phyloP scores from a whole-genome alignment of 2,113 vertebrate species.

The Zapornia atra region DNA sequence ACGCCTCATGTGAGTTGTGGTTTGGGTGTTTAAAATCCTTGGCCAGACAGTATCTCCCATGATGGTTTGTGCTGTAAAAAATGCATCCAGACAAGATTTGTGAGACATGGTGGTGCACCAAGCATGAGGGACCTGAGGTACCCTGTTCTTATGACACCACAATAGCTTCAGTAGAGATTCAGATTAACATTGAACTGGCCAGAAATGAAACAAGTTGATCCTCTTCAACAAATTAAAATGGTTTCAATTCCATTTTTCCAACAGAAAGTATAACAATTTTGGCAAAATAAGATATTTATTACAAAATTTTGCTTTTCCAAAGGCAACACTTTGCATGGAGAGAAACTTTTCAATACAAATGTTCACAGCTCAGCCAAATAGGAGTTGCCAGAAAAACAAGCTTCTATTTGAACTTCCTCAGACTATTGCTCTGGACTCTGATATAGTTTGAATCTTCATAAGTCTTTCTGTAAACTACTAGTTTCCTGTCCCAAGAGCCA shows the following conservation, averaged over 20 bases:
- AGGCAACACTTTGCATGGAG: rapidly evolving
- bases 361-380: background rate
- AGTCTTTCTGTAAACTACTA: background rate
- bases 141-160: background rate
- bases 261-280: background rate
- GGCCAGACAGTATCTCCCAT: background rate
- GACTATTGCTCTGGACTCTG: background rate
- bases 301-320: background rate
- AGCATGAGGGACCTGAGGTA: background rate
- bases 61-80: background rate
- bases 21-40: constrained; percentile 1
- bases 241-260: background rate
- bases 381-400: background rate
- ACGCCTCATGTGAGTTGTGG: background rate
- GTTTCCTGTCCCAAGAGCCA: background rate
- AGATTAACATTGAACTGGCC: background rate
- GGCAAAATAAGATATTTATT: background rate
- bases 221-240: background rate
- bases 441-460: background rate
- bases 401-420: background rate
- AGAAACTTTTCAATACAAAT: background rate
- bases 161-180: background rate
- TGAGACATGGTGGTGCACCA: background rate
- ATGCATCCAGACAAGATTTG: background rate
- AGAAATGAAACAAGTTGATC: background rate